These are phyloP conservation scores for Hirundo rustica DNA, from an alignment of 2,797 vertebrate species.

Conservation along the genomic window DNA sequence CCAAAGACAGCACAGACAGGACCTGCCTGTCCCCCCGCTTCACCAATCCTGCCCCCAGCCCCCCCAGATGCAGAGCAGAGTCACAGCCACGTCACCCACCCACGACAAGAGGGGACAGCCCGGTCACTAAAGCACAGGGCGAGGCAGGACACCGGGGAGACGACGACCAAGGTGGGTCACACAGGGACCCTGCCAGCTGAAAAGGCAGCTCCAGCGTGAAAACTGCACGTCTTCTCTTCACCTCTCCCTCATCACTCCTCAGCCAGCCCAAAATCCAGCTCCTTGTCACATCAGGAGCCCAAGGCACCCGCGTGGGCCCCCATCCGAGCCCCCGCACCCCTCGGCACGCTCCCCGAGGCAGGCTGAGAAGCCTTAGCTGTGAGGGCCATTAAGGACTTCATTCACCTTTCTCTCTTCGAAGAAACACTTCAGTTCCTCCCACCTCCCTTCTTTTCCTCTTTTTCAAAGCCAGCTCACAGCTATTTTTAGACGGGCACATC, in stretches of 20 bases:
- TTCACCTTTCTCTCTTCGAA: not conserved
- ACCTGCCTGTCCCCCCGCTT: not conserved
- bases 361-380: not conserved
- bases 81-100: accelerated
- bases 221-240: accelerated
- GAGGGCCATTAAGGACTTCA: not conserved
- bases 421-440: not conserved
- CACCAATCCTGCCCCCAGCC: not conserved
- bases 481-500: not conserved
- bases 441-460: not conserved
- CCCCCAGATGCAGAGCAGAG: accelerated
- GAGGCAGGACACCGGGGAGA: accelerated
- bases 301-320: accelerated
- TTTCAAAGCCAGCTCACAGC: not conserved
- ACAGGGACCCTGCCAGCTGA: not conserved
- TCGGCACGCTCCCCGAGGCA: accelerated
- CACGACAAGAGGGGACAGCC: accelerated
- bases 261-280: not conserved
- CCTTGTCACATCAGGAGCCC: not conserved
- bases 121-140: accelerated
- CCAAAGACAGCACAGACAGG: accelerated
- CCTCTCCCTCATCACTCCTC: accelerated
- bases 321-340: accelerated
- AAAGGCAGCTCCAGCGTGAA: accelerated
- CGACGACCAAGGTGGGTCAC: accelerated